Percentiles rank a stretch among this genome's conserved stretches.
These are phyloP conservation scores for Callipepla squamata DNA, from an alignment of 2,113 vertebrate genomes.

Conservation along the genomic window DNA sequence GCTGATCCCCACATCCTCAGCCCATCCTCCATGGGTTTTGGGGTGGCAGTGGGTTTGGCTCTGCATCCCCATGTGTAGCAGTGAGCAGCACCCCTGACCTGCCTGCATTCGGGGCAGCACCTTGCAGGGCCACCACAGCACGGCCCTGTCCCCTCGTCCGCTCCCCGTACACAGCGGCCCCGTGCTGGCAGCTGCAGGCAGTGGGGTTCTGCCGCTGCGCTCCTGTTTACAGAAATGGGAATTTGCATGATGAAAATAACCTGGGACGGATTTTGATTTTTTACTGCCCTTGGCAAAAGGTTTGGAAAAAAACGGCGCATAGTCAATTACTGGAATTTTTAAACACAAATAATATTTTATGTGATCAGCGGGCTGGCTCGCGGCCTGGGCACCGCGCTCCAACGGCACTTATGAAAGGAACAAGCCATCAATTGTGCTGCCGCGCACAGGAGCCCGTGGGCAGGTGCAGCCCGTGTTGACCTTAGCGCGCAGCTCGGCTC, in stretches of 20 bases:
- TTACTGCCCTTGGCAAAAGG: constrained; percentile 84
- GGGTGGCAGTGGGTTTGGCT: not conserved
- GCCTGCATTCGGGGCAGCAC: not conserved
- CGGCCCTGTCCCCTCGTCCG: not conserved
- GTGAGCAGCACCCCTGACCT: not conserved
- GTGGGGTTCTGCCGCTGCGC: constrained; percentile 16
- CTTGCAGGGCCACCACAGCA: not conserved
- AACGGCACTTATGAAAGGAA: constrained; percentile 77
- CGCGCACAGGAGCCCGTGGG: constrained; percentile 67
- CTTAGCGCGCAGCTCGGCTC: constrained; percentile 47
- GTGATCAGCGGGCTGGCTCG: constrained; percentile 83
- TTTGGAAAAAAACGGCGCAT: constrained; percentile 83
- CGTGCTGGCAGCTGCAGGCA: not conserved
- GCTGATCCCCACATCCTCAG: too few relatives aligned
- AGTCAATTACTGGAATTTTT: constrained; percentile 89
- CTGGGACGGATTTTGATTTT: constrained; percentile 81
- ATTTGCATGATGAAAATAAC: constrained; percentile 88
- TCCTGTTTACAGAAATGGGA: constrained; percentile 83
- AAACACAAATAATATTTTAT: constrained; percentile 91
- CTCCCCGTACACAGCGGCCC: not conserved
- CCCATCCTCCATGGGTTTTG: not conserved
- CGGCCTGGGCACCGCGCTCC: constrained; percentile 80
- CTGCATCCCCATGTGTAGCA: too few relatives aligned
- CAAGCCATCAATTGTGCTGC: constrained; percentile 81
- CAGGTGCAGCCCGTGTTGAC: constrained; percentile 77